Evolutionary conservation across 2,797 vertebrate species (phyloP).

Genomic region (Aratinga solstitialis): DNA sequence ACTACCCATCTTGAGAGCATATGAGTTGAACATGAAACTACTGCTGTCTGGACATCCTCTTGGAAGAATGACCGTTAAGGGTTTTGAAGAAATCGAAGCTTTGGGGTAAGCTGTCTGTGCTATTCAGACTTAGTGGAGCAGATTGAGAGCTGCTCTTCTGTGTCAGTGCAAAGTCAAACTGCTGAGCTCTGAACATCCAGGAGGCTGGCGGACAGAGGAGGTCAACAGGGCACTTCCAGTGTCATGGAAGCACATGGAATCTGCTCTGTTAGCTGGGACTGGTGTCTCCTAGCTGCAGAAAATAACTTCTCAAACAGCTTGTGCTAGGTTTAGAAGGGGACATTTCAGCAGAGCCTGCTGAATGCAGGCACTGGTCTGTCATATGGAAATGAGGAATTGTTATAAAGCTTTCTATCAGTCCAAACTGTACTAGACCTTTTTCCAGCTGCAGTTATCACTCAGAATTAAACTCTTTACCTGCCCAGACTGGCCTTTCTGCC

Average conservation of each 20-base stretch:
- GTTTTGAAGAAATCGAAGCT: background rate
- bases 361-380: background rate
- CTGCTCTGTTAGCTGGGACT: background rate
- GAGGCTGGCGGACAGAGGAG: background rate
- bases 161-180: background rate
- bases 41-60: background rate
- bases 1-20: background rate
- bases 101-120: background rate
- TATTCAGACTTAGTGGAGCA: background rate
- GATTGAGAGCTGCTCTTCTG: background rate
- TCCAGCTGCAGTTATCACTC: background rate
- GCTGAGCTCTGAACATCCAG: background rate
- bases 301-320: background rate
- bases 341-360: background rate
- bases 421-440: background rate
- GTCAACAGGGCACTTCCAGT: background rate
- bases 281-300: background rate
- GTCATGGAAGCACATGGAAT: background rate
- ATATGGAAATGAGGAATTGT: background rate
- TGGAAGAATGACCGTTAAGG: background rate
- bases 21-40: background rate
- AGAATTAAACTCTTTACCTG: background rate
- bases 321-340: background rate
- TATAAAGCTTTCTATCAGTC: background rate
- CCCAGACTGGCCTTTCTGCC: background rate